Percentiles rank a stretch among this genome's conserved stretches.
Conservation (phyloP, 2,797 vertebrate species). For the Adelosebastes latens region DNA sequence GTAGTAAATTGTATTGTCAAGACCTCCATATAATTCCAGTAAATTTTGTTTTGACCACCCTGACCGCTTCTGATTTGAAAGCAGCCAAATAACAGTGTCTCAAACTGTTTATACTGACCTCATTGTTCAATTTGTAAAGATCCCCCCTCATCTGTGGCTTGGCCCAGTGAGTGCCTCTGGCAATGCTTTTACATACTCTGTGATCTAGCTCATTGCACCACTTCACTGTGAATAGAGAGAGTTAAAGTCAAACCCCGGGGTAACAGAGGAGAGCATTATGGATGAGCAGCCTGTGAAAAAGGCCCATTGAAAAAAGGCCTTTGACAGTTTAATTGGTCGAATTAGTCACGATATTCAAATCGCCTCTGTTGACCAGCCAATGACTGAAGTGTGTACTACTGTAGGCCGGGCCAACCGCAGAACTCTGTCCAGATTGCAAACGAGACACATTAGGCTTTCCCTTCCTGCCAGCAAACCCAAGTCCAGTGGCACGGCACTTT, state of each 20-base stretch:
- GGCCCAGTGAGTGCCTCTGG: slow-evolving; percentile 63
- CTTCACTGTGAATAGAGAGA: slow-evolving; percentile 73
- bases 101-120: slow-evolving; percentile 70
- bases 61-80: slow-evolving; percentile 53
- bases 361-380: slow-evolving; percentile 72
- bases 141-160: slow-evolving; percentile 54
- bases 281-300: slow-evolving; percentile 76
- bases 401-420: slow-evolving; percentile 61
- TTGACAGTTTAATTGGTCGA: slow-evolving; percentile 81
- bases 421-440: slow-evolving; percentile 72
- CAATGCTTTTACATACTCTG: slow-evolving; percentile 71
- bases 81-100: slow-evolving; percentile 58
- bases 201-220: slow-evolving; percentile 74
- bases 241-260: slow-evolving; percentile 68
- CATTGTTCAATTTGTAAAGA: slow-evolving; percentile 71
- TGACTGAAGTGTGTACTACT: slow-evolving; percentile 73
- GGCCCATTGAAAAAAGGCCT: slow-evolving; percentile 65
- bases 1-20: slow-evolving; percentile 28
- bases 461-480: slow-evolving; percentile 64
- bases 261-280: slow-evolving; percentile 77
- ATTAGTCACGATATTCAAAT: slow-evolving; percentile 83
- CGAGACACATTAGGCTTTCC: slow-evolving; percentile 71
- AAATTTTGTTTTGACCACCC: slow-evolving; percentile 49
- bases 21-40: slow-evolving; percentile 40
- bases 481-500: slow-evolving; percentile 58